A percentile compares a stretch with the other conserved stretches of the same genome.
Conservation (phyloP, 2,113 vertebrate species). For the Fulmarus glacialis region DNA sequence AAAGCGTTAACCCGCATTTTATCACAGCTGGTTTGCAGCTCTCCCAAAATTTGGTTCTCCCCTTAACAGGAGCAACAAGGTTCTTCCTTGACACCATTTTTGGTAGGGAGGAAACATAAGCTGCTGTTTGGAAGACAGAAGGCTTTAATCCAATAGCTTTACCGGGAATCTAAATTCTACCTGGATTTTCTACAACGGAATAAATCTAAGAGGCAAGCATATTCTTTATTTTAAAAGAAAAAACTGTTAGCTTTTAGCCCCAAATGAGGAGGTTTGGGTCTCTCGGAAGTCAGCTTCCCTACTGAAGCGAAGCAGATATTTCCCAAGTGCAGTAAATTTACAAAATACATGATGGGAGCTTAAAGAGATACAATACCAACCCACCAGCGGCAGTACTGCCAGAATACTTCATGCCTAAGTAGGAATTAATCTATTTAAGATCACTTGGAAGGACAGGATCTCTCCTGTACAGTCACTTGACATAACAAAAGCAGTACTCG, state of each 20-base stretch:
- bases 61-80: not conserved
- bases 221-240: not conserved
- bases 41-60: not conserved
- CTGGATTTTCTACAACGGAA: not conserved
- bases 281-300: not conserved
- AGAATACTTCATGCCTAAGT: not conserved
- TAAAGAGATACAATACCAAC: not conserved
- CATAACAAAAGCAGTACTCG: accelerated
- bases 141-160: not conserved
- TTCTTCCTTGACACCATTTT: not conserved
- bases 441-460: not conserved
- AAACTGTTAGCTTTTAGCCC: not conserved
- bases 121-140: not conserved
- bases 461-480: not conserved
- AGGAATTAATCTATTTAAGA: not conserved
- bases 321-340: not conserved
- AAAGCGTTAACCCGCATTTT: not conserved
- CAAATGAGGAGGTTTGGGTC: not conserved
- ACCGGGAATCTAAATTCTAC: not conserved
- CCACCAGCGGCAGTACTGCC: no score
- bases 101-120: not conserved
- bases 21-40: not conserved
- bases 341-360: not conserved
- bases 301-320: not conserved
- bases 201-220: not conserved